Conservation (phyloP, 2,888 invertebrate species). For the Notocelia uddmanniana region DNA sequence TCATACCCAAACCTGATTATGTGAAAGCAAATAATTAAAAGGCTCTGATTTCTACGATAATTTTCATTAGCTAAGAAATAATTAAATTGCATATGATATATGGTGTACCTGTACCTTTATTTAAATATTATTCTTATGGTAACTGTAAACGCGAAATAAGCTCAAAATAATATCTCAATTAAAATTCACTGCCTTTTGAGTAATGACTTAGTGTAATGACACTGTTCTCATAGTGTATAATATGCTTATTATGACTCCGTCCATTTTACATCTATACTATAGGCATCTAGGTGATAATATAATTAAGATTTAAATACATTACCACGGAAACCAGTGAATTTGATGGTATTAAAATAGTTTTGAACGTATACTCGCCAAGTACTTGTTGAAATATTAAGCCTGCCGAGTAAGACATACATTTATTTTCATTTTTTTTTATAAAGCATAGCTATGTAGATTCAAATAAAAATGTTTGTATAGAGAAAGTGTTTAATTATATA, state of each 20-base stretch:
- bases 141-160: conserved; percentile 14
- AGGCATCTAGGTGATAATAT: conserved; percentile 33
- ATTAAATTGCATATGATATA: background rate
- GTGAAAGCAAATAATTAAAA: no score
- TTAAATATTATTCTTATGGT: conserved; percentile 21
- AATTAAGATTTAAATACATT: conserved; percentile 19
- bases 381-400: conserved; percentile 2
- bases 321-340: conserved; percentile 27
- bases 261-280: conserved; percentile 28
- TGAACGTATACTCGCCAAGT: conserved; percentile 15
- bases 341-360: conserved; percentile 25
- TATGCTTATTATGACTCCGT: conserved; percentile 20
- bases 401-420: background rate
- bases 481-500: background rate
- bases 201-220: conserved; percentile 29
- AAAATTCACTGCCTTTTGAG: conserved; percentile 40
- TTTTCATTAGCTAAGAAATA: no score
- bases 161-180: conserved; percentile 39
- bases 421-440: background rate
- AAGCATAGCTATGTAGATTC: background rate
- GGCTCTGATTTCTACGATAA: no score
- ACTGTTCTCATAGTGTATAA: conserved; percentile 2
- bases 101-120: background rate
- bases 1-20: background rate
- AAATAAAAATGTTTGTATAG: background rate